A percentile compares a stretch with the other conserved stretches of the same genome.
These are phyloP conservation scores for Willowsia nigromaculata DNA, from an alignment of 2,888 invertebrate genomes.

Conservation along the genomic window DNA sequence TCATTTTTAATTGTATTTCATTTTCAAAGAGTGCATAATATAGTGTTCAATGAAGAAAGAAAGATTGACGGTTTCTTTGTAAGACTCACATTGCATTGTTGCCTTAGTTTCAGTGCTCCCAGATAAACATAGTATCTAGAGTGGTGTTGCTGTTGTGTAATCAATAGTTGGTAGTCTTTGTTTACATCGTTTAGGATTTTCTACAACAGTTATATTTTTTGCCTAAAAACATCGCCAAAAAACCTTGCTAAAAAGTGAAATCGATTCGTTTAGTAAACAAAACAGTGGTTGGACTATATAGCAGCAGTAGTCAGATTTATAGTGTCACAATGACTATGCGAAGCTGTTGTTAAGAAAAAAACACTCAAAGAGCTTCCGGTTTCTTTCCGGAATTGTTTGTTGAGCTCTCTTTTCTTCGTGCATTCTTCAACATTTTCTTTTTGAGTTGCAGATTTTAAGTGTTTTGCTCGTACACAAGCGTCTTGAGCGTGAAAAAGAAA, in stretches of 20 bases:
- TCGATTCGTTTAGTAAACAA: neutral
- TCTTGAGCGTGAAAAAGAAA: neutral
- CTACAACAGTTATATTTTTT: neutral
- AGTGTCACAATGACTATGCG: conserved; percentile 15
- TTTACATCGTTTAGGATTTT: neutral
- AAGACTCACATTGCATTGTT: neutral
- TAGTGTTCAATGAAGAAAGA: neutral
- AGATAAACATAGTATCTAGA: neutral
- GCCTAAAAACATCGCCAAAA: neutral
- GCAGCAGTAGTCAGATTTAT: neutral
- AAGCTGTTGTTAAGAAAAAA: neutral
- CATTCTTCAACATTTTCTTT: neutral
- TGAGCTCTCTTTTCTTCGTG: neutral
- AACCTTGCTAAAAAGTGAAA: conserved; percentile 23
- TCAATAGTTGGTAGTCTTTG: neutral
- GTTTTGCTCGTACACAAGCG: neutral
- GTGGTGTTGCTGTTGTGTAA: neutral
- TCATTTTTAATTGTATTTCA: neutral
- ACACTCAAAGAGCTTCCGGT: neutral
- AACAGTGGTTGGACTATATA: neutral
- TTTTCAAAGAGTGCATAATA: neutral
- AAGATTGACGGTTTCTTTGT: neutral
- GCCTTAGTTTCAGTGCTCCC: neutral
- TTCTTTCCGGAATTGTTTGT: conserved; percentile 10
- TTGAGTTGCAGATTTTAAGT: neutral